Percentiles rank a stretch among this genome's conserved stretches.
Conservation (phyloP, 37 sponge, comb jelly and placozoan genomes). For the Axinella damicornis region DNA sequence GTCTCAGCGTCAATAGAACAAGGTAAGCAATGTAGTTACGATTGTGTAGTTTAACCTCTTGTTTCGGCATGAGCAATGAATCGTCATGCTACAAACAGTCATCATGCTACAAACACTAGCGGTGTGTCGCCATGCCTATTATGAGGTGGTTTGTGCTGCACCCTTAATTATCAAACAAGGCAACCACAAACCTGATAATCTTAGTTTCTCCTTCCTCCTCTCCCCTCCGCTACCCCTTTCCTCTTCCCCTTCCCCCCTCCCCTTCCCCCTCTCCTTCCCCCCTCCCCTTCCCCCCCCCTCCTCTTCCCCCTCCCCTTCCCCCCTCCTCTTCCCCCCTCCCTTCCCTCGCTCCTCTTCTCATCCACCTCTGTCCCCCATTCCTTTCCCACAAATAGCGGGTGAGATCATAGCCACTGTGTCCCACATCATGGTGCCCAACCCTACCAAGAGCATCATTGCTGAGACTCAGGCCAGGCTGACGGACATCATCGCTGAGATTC, state of each 20-base stretch:
- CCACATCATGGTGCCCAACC: conserved; percentile 74
- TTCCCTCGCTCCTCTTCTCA: background rate
- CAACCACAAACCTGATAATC: too few relatives aligned
- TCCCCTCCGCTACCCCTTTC: background rate
- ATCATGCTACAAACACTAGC: too few relatives aligned
- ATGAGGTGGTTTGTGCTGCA: too few relatives aligned
- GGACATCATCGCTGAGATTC: conserved; percentile 46
- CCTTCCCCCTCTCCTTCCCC: too few relatives aligned
- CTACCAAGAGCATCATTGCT: conserved; percentile 61
- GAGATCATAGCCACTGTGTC: conserved; percentile 57
- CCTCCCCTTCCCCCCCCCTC: background rate
- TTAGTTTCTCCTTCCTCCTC: background rate
- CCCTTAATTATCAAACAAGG: too few relatives aligned
- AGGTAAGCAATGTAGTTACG: conserved; percentile 23
- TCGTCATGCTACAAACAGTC: too few relatives aligned
- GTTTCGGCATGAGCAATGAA: too few relatives aligned
- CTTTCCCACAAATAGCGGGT: conserved; percentile 33
- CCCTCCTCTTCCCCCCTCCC: background rate
- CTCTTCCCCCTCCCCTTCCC: background rate
- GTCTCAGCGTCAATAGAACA: conserved; percentile 29
- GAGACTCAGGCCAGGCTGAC: conserved; percentile 61
- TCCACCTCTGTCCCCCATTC: background rate
- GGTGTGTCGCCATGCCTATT: too few relatives aligned
- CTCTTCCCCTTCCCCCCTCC: background rate
- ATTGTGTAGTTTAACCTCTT: too few relatives aligned